These are phyloP conservation scores for Conomelus anceps DNA, from an alignment of 2,888 invertebrate genomes.

Conservation along the genomic window DNA sequence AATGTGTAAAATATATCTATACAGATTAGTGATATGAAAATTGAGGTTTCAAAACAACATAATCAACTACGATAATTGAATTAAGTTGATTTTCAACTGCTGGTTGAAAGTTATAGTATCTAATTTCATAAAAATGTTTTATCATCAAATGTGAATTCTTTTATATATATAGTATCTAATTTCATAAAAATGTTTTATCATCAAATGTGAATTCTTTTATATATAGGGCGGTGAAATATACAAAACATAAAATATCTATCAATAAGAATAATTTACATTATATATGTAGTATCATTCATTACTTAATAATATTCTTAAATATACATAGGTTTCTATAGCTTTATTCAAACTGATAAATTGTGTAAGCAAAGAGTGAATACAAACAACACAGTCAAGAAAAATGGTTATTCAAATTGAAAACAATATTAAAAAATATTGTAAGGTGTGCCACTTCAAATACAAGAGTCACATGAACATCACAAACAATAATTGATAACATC, in stretches of 20 bases:
- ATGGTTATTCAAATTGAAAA: background rate
- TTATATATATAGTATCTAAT: background rate
- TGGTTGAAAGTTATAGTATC: background rate
- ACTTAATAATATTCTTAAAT: background rate
- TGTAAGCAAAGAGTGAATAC: background rate
- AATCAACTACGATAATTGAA: background rate
- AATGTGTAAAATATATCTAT: background rate
- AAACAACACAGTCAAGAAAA: background rate
- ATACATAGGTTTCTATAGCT: background rate
- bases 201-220: background rate
- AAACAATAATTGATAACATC: no score
- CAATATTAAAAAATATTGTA: background rate
- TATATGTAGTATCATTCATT: background rate
- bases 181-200: background rate
- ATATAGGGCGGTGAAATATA: background rate
- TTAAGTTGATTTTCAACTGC: background rate
- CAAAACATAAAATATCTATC: background rate
- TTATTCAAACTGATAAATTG: background rate
- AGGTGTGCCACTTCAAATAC: background rate
- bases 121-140: background rate
- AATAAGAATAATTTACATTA: background rate
- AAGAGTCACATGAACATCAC: no score
- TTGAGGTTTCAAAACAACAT: conserved; percentile 21
- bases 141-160: background rate
- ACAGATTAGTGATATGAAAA: conserved; percentile 4